These are phyloP conservation scores for Bolborhynchus lineola DNA, from an alignment of 2,113 vertebrate genomes.

Conservation along the genomic window DNA sequence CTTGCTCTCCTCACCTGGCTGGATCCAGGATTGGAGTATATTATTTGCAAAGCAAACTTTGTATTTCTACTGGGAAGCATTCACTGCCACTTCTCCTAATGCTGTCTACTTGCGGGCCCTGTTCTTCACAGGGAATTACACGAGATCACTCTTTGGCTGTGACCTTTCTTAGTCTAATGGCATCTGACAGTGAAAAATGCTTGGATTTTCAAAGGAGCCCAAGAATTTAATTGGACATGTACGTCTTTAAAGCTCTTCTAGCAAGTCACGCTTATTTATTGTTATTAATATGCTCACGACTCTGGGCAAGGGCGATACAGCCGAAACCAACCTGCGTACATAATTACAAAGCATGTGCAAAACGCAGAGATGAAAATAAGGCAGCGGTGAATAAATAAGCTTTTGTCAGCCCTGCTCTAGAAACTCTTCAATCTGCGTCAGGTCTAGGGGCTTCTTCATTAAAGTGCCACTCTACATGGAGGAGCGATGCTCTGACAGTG, in stretches of 20 bases:
- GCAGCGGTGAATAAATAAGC: not conserved
- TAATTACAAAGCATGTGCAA: not conserved
- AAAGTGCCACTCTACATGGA: not conserved
- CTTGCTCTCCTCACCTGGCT: not conserved
- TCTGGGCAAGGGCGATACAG: not conserved
- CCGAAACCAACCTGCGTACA: accelerated
- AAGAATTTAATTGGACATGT: conserved; percentile 40
- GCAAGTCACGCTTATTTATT: conserved; percentile 29
- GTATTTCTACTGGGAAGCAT: not conserved
- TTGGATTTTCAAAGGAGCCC: conserved; percentile 18
- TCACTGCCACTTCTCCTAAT: accelerated
- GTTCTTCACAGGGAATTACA: not conserved
- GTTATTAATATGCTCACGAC: not conserved
- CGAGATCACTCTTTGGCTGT: not conserved
- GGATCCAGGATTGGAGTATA: not conserved
- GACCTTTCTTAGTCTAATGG: conserved; percentile 53
- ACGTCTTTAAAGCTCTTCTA: conserved; percentile 27
- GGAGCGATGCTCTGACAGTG: not conserved
- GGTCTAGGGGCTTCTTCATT: not conserved
- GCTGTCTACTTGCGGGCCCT: not conserved
- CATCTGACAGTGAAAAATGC: conserved; percentile 56
- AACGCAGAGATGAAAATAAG: not conserved
- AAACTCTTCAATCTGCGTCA: not conserved
- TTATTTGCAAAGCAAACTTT: not conserved
- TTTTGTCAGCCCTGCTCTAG: not conserved